Evolutionary conservation across 2,797 vertebrate genomes (phyloP).

Genomic region (Rhynchotus rufescens): DNA sequence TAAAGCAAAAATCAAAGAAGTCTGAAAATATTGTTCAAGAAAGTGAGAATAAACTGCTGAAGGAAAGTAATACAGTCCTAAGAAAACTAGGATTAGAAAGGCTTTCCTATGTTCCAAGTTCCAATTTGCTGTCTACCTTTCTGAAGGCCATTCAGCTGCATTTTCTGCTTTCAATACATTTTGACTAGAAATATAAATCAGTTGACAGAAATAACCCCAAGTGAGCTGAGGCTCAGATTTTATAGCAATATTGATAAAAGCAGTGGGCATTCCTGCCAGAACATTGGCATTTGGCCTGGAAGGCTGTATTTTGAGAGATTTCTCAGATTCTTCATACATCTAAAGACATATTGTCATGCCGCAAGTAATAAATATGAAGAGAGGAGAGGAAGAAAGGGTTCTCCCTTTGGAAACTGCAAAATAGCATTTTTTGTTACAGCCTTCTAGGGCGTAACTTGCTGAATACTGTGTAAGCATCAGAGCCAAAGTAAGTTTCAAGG

Average conservation of each 20-base stretch:
- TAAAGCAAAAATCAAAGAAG: background rate
- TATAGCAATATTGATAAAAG: conserved; percentile 43
- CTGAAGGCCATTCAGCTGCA: background rate
- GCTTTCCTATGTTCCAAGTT: background rate
- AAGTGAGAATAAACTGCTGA: background rate
- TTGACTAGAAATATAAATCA: conserved; percentile 39
- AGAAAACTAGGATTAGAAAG: background rate
- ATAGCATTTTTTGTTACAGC: background rate
- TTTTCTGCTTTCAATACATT: conserved; percentile 37
- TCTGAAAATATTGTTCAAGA: background rate
- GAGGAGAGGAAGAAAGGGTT: rapidly evolving
- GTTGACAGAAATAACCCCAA: conserved; percentile 34
- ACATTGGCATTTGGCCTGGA: background rate
- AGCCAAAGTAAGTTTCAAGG: background rate
- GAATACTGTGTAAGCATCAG: background rate
- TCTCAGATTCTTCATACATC: background rate
- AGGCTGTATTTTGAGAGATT: background rate
- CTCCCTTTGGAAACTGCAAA: background rate
- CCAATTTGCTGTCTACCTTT: background rate
- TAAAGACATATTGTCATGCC: background rate
- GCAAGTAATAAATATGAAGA: background rate
- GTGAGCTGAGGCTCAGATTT: conserved; percentile 11
- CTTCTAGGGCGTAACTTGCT: background rate
- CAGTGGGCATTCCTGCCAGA: background rate
- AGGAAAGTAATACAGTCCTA: background rate